phyloP scores from a whole-genome alignment of 2,888 invertebrate species.

The Nemotelus pantherinus region DNA sequence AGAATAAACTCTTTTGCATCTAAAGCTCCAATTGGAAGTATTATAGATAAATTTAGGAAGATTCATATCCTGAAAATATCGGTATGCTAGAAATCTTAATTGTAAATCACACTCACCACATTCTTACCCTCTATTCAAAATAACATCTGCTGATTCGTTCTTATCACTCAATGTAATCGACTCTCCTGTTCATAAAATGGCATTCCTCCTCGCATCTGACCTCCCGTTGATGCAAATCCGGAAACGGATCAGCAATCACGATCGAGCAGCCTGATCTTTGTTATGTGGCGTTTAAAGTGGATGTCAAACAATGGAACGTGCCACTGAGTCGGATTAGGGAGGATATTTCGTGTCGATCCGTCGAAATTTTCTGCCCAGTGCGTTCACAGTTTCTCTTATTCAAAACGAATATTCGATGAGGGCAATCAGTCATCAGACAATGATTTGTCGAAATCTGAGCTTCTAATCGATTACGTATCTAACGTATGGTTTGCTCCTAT shows the following conservation, averaged over 20 bases:
- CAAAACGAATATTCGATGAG: neutral
- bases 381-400: conserved; percentile 5
- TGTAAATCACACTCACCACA: too few species aligned
- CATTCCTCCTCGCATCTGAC: neutral
- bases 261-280: conserved; percentile 14
- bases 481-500: neutral
- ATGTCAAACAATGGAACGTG: conserved; percentile 40
- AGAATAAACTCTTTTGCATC: too few species aligned
- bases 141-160: conserved; percentile 19
- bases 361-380: neutral
- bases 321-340: conserved; percentile 23
- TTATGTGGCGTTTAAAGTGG: conserved; percentile 40
- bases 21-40: too few species aligned
- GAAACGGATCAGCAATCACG: conserved; percentile 21
- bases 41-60: too few species aligned
- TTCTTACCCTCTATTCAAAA: neutral
- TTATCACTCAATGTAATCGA: conserved; percentile 30
- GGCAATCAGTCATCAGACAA: conserved; percentile 37
- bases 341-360: conserved; percentile 12
- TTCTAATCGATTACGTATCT: neutral
- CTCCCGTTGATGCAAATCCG: conserved; percentile 31
- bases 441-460: conserved; percentile 34
- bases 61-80: too few species aligned
- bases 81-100: too few species aligned
- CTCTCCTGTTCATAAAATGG: neutral